Percentiles rank a stretch among this genome's conserved stretches.
phyloP scores from a whole-genome alignment of 2,797 vertebrate genomes.

The Staurois parvus region DNA sequence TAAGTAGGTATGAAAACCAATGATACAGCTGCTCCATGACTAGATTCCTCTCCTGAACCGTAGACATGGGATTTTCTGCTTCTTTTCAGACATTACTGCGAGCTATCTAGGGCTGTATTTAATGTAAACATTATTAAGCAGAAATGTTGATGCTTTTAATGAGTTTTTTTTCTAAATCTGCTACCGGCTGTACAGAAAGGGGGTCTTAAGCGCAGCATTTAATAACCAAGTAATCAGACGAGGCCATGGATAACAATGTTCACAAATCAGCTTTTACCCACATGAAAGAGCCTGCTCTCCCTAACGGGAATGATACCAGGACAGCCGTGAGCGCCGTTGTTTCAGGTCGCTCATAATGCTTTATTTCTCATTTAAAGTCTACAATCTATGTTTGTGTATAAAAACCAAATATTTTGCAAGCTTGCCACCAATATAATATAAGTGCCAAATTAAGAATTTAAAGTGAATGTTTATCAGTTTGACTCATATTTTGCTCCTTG shows the following conservation, averaged over 20 bases:
- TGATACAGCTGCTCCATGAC: not conserved
- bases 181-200: not conserved
- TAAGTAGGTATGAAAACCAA: not conserved
- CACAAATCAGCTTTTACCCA: not conserved
- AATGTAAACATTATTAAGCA: constrained; percentile 16
- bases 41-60: not conserved
- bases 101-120: not conserved
- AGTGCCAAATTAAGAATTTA: too few species aligned
- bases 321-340: too few species aligned
- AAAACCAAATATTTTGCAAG: too few species aligned
- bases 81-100: not conserved
- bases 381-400: too few species aligned
- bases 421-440: too few species aligned
- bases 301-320: not conserved
- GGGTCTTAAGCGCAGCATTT: constrained; percentile 25
- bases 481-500: too few species aligned
- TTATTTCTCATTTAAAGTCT: too few species aligned
- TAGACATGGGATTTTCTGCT: not conserved
- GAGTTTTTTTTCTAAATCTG: constrained; percentile 1
- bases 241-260: constrained; percentile 10
- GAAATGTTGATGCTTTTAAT: not conserved
- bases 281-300: not conserved
- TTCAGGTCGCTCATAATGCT: too few species aligned
- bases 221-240: constrained; percentile 14
- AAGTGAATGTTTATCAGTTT: too few species aligned